Evolutionary conservation across 2,797 vertebrate genomes (phyloP).

Genomic region (Lemur catta): DNA sequence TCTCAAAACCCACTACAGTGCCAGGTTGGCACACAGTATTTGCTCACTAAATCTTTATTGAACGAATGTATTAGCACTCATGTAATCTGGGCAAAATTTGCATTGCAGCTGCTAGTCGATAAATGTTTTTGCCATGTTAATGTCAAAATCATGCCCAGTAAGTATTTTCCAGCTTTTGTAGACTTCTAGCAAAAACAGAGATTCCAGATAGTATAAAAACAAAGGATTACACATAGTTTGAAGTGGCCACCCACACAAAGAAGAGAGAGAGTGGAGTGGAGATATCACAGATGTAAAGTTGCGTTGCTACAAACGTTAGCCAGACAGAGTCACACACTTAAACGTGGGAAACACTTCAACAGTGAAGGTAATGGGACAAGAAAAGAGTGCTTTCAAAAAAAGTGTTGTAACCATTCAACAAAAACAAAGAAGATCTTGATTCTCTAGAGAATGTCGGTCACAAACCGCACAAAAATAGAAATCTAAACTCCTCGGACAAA

Average conservation of each 20-base stretch:
- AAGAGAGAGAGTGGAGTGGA: background rate
- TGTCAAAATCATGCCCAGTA: background rate
- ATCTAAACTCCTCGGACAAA: conserved; percentile 24
- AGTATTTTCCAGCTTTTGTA: background rate
- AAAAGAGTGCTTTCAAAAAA: conserved; percentile 3
- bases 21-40: background rate
- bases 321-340: background rate
- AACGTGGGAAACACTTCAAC: conserved; percentile 2
- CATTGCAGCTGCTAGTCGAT: background rate
- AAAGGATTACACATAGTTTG: background rate
- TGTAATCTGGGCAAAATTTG: background rate
- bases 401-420: conserved; percentile 8
- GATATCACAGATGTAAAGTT: background rate
- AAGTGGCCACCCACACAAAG: background rate
- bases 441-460: conserved; percentile 53
- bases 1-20: background rate
- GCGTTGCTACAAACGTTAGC: background rate
- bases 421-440: conserved; percentile 40
- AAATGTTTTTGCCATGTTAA: background rate
- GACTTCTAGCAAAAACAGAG: background rate
- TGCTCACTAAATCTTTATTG: background rate
- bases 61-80: background rate
- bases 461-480: conserved; percentile 52
- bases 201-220: background rate
- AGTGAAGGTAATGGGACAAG: background rate